Percentiles rank a stretch among this genome's conserved stretches.
These are phyloP conservation scores for Hydrotaea cyrtoneurina DNA, from an alignment of 2,888 invertebrate species.

Conservation along the genomic window DNA sequence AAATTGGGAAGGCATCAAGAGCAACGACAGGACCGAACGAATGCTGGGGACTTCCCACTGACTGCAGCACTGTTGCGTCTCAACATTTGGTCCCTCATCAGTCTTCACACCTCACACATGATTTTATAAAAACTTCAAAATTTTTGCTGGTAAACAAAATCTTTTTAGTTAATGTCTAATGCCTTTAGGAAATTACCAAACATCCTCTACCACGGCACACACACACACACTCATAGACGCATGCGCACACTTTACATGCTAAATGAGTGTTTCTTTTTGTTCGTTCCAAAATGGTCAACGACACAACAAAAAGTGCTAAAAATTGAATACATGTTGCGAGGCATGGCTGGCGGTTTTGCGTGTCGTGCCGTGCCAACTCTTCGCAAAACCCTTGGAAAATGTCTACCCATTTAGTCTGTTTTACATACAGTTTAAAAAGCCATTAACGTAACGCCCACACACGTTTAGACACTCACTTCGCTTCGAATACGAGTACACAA, in stretches of 20 bases:
- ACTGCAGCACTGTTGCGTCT: not conserved
- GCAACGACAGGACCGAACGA: not conserved
- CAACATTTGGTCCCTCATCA: not conserved
- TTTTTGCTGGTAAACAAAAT: conserved; percentile 2
- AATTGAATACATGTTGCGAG: not conserved
- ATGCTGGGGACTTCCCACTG: not conserved
- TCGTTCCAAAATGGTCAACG: not conserved
- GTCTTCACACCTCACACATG: not conserved
- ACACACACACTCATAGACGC: not conserved
- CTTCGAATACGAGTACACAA: conserved; percentile 26
- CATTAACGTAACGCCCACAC: conserved; percentile 59
- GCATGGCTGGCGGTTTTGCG: not conserved
- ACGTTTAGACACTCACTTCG: conserved; percentile 31
- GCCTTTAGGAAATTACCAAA: conserved; percentile 45
- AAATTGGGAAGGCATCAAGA: not conserved
- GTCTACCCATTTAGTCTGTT: conserved; percentile 31
- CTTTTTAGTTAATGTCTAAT: conserved; percentile 30
- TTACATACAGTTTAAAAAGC: conserved; percentile 44
- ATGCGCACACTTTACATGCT: conserved; percentile 34
- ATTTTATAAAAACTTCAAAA: not conserved
- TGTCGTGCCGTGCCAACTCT: not conserved
- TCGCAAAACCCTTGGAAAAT: not conserved
- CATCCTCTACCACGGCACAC: conserved; percentile 39
- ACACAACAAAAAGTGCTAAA: conserved; percentile 8
- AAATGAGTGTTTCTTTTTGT: not conserved